Base-by-base conservation (phyloP, 1,140 invertebrate genomes). In the Caenorhabditis remanei region DNA sequence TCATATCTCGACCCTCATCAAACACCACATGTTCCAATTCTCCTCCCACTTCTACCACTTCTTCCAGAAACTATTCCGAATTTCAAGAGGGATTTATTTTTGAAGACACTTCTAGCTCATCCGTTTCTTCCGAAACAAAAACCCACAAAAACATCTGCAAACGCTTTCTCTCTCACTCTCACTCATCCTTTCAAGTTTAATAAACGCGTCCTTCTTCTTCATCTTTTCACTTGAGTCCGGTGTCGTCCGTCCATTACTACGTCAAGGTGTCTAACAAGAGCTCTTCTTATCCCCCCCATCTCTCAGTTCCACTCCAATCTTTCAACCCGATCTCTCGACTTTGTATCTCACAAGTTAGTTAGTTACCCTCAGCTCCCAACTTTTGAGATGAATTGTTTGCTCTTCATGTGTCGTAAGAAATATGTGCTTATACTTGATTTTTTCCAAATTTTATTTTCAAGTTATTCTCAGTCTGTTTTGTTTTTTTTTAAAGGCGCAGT, bases 251-350 rank as follows among this genome's bases (percentile, higher is more conserved):
- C 71, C 46, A 79, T 79, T 79, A 71, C 65, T 71, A 79, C 71
- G 71, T 79, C 71, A 79, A 79, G 71, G 71, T 79, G 71, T 79
- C 71, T 79, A 50, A 79, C 71, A 79, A 79, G 46, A 71, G 65
- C 41, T 19, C n/a, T 19, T 46, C 65, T 6, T 40, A 32, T 7
- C n/a, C 56, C 50, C n/a, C n/a, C n/a, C n/a, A n/a, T 58, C 61
- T 9, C 61, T 32, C 32, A 41, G 9, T 58, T 58, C 40, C 67
- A 71, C 67, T 79, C 46, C 71, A 79, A 50, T 79, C 71, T 50
- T 50, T 50, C 46, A 79, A 24, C 61, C 71, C 71, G 71, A 53
- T 79, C 46, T 79, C 71, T 79, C 46, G 71, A 53, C 71, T 79
- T 79, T 79, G 71, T 79, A 48, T 79, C 19, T 79, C 43, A 50